A percentile compares a stretch with the other conserved stretches of the same genome.
phyloP scores from a whole-genome alignment of 64 coral and sea anemone genomes.

The Cladopsammia gracilis region DNA sequence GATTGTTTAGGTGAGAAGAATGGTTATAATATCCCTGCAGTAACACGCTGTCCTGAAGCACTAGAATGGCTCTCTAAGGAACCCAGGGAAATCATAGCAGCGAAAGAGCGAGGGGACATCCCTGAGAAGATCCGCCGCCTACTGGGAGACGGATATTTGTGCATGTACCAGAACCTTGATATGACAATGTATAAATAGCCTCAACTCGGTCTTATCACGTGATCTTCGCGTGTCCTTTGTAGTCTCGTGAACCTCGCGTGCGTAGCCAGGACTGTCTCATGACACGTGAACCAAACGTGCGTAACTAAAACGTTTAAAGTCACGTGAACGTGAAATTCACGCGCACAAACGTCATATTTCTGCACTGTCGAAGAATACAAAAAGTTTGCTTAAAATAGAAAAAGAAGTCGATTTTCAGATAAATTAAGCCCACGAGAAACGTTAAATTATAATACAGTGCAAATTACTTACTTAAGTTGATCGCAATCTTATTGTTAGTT shows the following conservation, averaged over 20 bases:
- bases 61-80: constrained; percentile 82
- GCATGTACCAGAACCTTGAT: constrained; percentile 97
- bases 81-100: constrained; percentile 60
- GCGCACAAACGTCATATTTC: no score
- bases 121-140: constrained; percentile 87
- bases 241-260: neutral
- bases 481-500: no score
- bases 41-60: constrained; percentile 88
- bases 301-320: no score
- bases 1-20: constrained; percentile 81
- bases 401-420: no score
- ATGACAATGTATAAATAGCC: constrained; percentile 95
- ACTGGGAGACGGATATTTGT: constrained; percentile 93
- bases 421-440: no score
- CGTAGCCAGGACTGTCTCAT: no score
- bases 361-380: no score
- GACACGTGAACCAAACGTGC: no score
- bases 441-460: no score
- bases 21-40: constrained; percentile 95
- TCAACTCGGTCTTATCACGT: neutral
- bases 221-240: neutral
- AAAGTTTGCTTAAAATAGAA: no score
- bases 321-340: no score
- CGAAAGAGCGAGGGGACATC: constrained; percentile 78
- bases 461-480: no score